Evolutionary conservation across 2,888 invertebrate genomes (phyloP), one percentile per base, ranked within the genome.

Genomic region (Aproaerema taeniolella): DNA sequence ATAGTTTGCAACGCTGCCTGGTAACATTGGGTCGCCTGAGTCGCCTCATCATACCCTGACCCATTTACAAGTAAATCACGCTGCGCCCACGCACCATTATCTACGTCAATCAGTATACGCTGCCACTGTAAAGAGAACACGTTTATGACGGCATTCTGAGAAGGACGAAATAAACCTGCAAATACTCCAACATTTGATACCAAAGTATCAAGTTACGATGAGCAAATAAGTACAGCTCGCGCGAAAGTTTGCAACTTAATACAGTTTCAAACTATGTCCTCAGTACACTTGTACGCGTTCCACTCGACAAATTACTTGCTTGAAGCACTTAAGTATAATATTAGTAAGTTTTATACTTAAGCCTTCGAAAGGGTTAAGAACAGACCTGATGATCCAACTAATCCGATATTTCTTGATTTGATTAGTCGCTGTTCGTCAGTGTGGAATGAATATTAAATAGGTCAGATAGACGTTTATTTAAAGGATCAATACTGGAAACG

Each of bases 11-110:
- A n/a, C n/a, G 20, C 43, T 38, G 43, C 43, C 41, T 45, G 41
- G 49, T 49, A 45, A 46, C 46, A 55, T 45, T 44, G 50, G 20
- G 20, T 20, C 20, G 20, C 8, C 8, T 20, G 52, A 53, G 54
- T 57, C 61, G 55, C 49, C 55, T 58, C 56, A n/a, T n/a, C n/a
- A 60, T 52, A 55, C 82, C 81, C 67, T 81, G 82, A 79, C 82
- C 81, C 60, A 78, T 81, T 76, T 79, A 58, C 59, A 61, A 70
- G 61, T 42, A 72, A 75, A 78, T 73, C 70, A 69, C 56, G 54
- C 50, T 72, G 75, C 77, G 70, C 82, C 79, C 63, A 78, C 81
- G 74, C 75, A 69, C 43, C 52, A 40, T 39, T 53, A 55, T 61
- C 61, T 62, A 55, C 69, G 70, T 76, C 68, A 70, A 63, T 54